Evolutionary conservation across 2,113 vertebrate species (phyloP), one percentile per base, ranked within the genome.

Genomic region (Puma concolor): DNA sequence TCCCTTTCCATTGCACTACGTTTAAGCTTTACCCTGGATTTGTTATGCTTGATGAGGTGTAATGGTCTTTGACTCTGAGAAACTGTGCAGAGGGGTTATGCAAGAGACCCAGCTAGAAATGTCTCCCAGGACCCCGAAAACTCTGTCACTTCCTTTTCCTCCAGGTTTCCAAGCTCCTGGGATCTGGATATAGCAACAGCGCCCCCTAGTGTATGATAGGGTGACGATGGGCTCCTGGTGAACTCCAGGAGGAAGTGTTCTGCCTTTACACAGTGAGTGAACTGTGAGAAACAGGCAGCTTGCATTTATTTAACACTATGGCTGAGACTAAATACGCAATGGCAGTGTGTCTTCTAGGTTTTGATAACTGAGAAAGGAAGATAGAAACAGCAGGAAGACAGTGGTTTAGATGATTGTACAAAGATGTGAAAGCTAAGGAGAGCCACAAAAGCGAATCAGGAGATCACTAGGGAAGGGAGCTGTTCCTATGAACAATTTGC

Each of bases 121-220:
- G 64, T 48, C 82, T 94, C 27, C 76, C 33, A 96, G 82, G 17
- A 80, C 29, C 13, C 67, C 2, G 16, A 91, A 69, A 54, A 10
- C 69, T 71, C 69, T 17, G 5, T 50, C 66, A 72, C 33, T 92
- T 97, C 50, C 72, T 74, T 95, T 87, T 93, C 25, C 74, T 60
- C 41, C 81, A 1, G 25, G 27, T 27, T 41, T 25, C 15, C 15
- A 69, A 81, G 10, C 7, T 77, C 36, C 44, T 33, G 77, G 50
- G 60, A 23, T 80, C 77, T 97, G 79, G 27, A 52, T 92, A 97
- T 88, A 54, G 52, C 97, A 98, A 98, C 60, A 98, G 94, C 97
- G 60, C 97, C 98, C 96, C 82, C 97, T 98, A 96, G 97, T 79
- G 97, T 95, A 71, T 38, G 50, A 50, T 3, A 54, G 33, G 27